Evolutionary conservation across 2,888 invertebrate species (phyloP), one percentile per base, ranked within the genome.

Genomic region (Gymnoscelis rufifasciata): DNA sequence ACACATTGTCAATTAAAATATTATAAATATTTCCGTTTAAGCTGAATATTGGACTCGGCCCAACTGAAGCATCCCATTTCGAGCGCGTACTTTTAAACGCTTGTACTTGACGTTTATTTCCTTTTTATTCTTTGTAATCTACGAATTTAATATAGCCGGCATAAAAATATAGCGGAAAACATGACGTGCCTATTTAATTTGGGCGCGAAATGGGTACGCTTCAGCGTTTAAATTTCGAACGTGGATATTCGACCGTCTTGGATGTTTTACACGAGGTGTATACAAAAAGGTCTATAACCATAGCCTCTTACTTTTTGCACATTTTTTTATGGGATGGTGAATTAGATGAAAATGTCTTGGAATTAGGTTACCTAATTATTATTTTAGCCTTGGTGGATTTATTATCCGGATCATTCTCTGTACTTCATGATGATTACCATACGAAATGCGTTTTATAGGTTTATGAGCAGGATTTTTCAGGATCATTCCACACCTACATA

Each of bases 71-170:
- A 56, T 61, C 58, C 67, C 68, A 72, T 75, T 74, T 71, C 65
- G 57, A 66, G 53, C 67, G 67, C 66, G 68, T 66, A 66, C 68
- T 75, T 77, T 75, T 73, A 72, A 78, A 77, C 66, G 68, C 65
- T 65, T 64, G 58, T 68, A 74, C 78, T 79, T 78, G 74, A 74
- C 77, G 70, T 78, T 81, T 78, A 78, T 80, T 72, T 69, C 67
- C 65, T 77, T 80, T 79, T 78, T 78, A 75, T 78, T 77, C 74
- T 78, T 75, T 74, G 75, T 76, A 77, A 81, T 79, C 76, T 71
- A 68, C 76, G 73, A 74, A 78, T 78, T 79, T 81, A 77, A 80
- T 78, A 81, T 75, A 57, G 71, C 72, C 58, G 66, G 64, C 74
- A 71, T 74, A 78, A 80, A 80, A 78, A 78, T 74, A 72, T 70